These are phyloP conservation scores for Aphrophora alni DNA, from an alignment of 2,888 invertebrate genomes.

Conservation along the genomic window DNA sequence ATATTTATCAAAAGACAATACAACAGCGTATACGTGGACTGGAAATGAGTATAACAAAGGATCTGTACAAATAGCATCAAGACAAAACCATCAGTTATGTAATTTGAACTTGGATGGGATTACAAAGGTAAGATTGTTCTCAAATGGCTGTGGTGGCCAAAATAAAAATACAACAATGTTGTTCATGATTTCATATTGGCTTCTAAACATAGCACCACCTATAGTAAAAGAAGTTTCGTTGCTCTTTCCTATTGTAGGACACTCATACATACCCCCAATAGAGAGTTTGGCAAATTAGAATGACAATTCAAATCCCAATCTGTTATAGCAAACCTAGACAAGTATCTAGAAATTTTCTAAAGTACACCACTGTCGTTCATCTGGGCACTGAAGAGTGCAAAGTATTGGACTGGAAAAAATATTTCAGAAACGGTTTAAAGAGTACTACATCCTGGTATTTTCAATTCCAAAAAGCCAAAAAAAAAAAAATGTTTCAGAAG, in stretches of 20 bases:
- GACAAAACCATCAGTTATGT: not conserved
- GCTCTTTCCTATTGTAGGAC: conserved; percentile 51
- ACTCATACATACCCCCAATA: conserved; percentile 50
- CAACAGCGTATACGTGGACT: no score
- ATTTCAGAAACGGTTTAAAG: not conserved
- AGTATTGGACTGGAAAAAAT: not conserved
- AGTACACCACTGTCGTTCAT: not conserved
- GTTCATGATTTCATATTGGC: conserved; percentile 50
- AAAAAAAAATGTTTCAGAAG: no score
- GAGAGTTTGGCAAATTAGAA: conserved; percentile 41
- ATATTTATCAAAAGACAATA: conserved; percentile 47
- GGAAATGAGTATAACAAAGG: no score
- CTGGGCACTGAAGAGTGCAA: not conserved
- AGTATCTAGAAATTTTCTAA: conserved; percentile 36
- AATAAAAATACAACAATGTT: no score
- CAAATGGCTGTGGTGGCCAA: no score
- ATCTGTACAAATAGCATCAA: no score
- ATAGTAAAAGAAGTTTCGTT: conserved; percentile 43
- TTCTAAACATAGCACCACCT: conserved; percentile 38
- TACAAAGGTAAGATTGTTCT: conserved; percentile 11
- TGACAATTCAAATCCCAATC: conserved; percentile 46
- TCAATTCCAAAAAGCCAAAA: not conserved
- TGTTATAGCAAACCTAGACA: conserved; percentile 43
- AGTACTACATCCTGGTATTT: not conserved
- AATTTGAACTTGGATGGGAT: not conserved